phyloP scores from a whole-genome alignment of 2,797 vertebrate species.

The Kryptopterus vitreolus region DNA sequence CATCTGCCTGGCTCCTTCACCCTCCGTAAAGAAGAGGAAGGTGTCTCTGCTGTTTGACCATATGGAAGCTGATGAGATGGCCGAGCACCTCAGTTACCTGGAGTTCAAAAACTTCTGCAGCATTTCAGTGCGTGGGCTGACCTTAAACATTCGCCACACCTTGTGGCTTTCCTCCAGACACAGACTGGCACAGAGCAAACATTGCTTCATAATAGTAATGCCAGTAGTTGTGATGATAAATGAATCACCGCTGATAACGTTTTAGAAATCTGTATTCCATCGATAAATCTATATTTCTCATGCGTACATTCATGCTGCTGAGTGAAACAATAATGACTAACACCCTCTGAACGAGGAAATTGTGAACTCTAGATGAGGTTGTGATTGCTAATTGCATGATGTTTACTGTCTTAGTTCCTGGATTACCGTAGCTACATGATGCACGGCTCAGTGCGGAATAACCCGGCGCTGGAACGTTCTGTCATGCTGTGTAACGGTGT shows the following conservation, averaged over 20 bases:
- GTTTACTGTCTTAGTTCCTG: constrained; percentile 71
- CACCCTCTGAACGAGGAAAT: background rate
- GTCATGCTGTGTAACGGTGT: constrained; percentile 90
- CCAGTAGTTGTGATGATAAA: background rate
- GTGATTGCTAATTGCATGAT: constrained; percentile 18
- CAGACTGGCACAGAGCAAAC: constrained; percentile 30
- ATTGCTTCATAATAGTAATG: constrained; percentile 12
- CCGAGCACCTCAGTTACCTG: constrained; percentile 86
- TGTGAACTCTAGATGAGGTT: background rate
- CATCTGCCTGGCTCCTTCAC: constrained; percentile 71
- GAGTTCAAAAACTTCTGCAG: constrained; percentile 91
- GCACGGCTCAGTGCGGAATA: constrained; percentile 81
- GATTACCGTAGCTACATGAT: constrained; percentile 88
- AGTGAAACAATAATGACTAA: constrained; percentile 2
- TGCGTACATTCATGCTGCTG: background rate
- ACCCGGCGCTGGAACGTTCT: constrained; percentile 82
- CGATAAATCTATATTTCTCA: background rate
- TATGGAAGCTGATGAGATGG: constrained; percentile 86
- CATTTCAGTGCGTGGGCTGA: constrained; percentile 76
- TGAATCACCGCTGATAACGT: background rate
- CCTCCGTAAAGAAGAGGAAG: constrained; percentile 87
- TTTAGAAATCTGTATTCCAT: background rate
- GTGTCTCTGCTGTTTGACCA: constrained; percentile 91
- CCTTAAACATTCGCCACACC: constrained; percentile 6
- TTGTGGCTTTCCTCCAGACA: constrained; percentile 15